Conservation (phyloP, 2,113 vertebrate species). For the Rhinogobius similis region DNA sequence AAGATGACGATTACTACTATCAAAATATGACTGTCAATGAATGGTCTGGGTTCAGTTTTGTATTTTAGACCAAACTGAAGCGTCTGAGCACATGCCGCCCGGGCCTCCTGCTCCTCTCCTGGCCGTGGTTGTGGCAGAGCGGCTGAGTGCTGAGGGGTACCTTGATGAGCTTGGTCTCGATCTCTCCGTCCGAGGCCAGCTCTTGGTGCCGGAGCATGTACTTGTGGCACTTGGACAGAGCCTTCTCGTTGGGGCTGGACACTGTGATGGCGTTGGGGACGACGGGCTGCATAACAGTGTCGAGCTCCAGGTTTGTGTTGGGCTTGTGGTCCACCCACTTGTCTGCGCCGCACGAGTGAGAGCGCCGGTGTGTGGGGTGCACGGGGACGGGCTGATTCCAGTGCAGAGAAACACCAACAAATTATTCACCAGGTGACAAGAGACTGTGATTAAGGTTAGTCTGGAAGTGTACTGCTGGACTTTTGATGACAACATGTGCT, state of each 20-base stretch:
- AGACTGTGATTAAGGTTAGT: slow-evolving; percentile 22
- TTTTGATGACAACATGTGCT: neutral
- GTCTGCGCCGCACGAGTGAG: slow-evolving; percentile 88
- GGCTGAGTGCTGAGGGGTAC: slow-evolving; percentile 69
- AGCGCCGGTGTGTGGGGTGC: slow-evolving; percentile 84
- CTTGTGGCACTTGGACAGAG: slow-evolving; percentile 92
- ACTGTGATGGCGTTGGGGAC: slow-evolving; percentile 91
- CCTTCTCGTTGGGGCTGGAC: slow-evolving; percentile 87
- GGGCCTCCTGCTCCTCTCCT: no score
- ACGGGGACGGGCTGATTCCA: slow-evolving; percentile 72
- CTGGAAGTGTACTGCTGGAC: slow-evolving; percentile 43
- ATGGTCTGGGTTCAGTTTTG: no score
- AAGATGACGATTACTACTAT: no score
- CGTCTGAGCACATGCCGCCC: no score
- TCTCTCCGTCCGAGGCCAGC: slow-evolving; percentile 94
- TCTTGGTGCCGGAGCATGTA: slow-evolving; percentile 97
- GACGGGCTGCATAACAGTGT: slow-evolving; percentile 92
- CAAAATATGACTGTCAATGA: no score
- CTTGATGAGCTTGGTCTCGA: slow-evolving; percentile 94
- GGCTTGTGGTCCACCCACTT: slow-evolving; percentile 97
- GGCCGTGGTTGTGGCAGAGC: no score
- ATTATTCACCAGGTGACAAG: slow-evolving; percentile 36
- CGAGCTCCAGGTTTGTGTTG: slow-evolving; percentile 85
- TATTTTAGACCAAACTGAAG: no score
- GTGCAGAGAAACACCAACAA: slow-evolving; percentile 57